Conservation (phyloP, 92 coral and sea anemone genomes). For the Pocillopora meandrina region DNA sequence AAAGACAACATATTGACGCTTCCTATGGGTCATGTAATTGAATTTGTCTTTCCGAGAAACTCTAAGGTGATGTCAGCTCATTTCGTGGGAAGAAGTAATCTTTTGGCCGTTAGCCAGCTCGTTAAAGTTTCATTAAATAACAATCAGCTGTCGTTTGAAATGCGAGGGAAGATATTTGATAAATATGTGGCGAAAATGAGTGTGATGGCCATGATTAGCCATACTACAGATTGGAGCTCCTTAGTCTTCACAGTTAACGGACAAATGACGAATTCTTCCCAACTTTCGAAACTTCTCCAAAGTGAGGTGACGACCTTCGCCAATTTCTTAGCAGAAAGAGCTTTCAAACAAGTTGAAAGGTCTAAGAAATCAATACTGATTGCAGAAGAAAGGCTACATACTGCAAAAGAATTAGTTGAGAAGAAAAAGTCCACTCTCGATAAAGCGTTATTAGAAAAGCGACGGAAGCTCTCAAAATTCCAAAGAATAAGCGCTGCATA, state of each 20-base stretch:
- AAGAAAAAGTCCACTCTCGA: not conserved
- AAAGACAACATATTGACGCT: conserved; percentile 8
- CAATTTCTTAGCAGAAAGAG: conserved; percentile 5
- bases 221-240: conserved; percentile 34
- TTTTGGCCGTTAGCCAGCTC: not conserved
- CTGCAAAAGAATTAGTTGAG: not conserved
- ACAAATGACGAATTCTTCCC: conserved; percentile 43
- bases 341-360: not conserved
- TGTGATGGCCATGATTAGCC: not conserved
- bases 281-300: conserved; percentile 35
- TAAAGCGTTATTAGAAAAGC: not conserved
- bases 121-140: conserved; percentile 11
- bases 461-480: not conserved
- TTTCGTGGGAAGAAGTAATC: conserved; percentile 1
- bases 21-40: not conserved
- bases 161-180: conserved; percentile 11
- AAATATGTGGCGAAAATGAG: not conserved
- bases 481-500: not conserved
- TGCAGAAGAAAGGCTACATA: not conserved
- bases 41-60: conserved; percentile 10
- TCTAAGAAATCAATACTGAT: not conserved
- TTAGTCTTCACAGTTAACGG: conserved; percentile 37
- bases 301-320: not conserved
- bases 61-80: not conserved
- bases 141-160: conserved; percentile 4